phyloP scores from a whole-genome alignment of 2,888 invertebrate genomes.

The Choreutis nemorana region DNA sequence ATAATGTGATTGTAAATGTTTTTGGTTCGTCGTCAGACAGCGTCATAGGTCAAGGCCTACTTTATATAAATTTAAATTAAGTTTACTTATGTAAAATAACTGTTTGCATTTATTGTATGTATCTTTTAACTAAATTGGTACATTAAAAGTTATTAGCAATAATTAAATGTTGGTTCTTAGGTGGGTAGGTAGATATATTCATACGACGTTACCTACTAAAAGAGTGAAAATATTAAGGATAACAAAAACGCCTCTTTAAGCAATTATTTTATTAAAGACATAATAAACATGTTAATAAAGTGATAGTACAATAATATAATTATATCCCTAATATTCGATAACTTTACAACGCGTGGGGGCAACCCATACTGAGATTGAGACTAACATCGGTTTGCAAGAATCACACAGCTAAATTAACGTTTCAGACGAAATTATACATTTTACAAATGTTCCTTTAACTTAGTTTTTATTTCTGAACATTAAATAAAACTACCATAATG shows the following conservation, averaged over 20 bases:
- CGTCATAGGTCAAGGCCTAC: conserved; percentile 24
- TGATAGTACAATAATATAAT: conserved; percentile 55
- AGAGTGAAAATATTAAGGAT: too few species aligned
- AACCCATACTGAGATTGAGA: conserved; percentile 29
- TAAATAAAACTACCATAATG: too few species aligned
- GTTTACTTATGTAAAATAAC: too few species aligned
- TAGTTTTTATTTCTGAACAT: too few species aligned
- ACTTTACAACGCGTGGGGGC: conserved; percentile 29
- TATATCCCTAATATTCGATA: conserved; percentile 10
- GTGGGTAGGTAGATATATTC: too few species aligned
- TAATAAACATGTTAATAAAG: conserved; percentile 66
- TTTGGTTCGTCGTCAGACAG: conserved; percentile 16
- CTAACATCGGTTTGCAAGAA: conserved; percentile 30
- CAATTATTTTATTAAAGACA: conserved; percentile 64
- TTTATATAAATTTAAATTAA: neutral
- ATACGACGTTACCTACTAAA: too few species aligned
- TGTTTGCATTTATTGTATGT: too few species aligned
- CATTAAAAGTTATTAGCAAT: too few species aligned
- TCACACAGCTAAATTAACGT: conserved; percentile 8
- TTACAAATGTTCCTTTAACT: too few species aligned
- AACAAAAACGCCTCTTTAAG: conserved; percentile 38
- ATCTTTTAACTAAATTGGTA: too few species aligned
- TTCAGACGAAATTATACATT: too few species aligned
- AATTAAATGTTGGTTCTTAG: too few species aligned
- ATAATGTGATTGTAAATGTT: conserved; percentile 22